Base-by-base conservation (phyloP, 1,140 invertebrate genomes). In the Papilio machaon region DNA sequence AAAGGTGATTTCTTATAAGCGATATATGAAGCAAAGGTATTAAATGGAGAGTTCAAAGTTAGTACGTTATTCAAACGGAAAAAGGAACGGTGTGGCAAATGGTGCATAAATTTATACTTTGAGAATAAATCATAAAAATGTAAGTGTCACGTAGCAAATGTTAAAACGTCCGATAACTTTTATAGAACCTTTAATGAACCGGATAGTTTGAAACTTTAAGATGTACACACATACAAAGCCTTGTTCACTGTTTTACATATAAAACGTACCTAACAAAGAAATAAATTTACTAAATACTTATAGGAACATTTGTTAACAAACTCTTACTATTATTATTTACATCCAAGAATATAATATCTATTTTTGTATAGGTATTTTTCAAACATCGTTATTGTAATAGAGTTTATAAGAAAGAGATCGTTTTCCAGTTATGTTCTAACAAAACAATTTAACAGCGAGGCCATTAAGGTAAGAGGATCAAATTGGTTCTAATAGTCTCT, bases 401-500 rank as follows among this genome's bases (percentile, higher is more conserved):
- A 9, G 19, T 60, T 58, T n/a, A 38, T 60, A 38, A 38, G n/a
- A 17, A 58, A 58, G 52, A 23, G 35, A 81, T 74, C 80, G 35
- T 84, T 80, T 83, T 78, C 67, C 80, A 82, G 78, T 86, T 79
- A 81, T 80, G 80, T 77, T 86, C 80, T 67, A 80, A 84, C 76
- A 85, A 81, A 84, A 83, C 82, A 84, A 85, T 83, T 89, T 82
- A 83, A 88, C 84, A 86, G 82, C 84, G 82, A 84, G 82, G 82
- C 88, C 82, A 90, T 89, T 87, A 85, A 88, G 86, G 84, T 92
- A 91, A 91, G 89, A 91, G 89, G 91, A 91, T 92, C 90, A 89
- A 80, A 86, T 82, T 82, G 81, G 81, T 83, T 83, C 84, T 88
- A 89, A 90, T 86, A 85, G 84, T 85, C 82, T 84, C 86, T 84